Evolutionary conservation across 1,140 invertebrate genomes (phyloP).

Genomic region (Prorops nasuta): DNA sequence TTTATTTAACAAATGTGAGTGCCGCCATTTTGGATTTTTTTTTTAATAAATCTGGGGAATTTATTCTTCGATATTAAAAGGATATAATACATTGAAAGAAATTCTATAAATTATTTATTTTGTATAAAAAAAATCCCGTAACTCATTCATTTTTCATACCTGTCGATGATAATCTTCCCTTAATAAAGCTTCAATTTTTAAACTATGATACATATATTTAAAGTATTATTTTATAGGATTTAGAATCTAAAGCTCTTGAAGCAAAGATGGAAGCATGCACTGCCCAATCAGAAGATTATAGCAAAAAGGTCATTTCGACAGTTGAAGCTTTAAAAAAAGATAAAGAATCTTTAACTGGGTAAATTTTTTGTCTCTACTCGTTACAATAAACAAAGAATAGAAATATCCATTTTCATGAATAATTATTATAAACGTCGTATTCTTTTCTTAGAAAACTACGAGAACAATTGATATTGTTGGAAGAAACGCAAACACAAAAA

Average conservation of each 20-base stretch:
- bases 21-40: too few relatives aligned
- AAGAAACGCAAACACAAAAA: too few relatives aligned
- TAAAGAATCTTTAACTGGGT: slow-evolving; percentile 27
- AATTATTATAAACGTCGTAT: slow-evolving; percentile 1
- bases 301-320: slow-evolving; percentile 19
- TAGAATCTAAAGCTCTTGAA: slow-evolving; percentile 17
- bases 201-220: too few relatives aligned
- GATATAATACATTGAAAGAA: too few relatives aligned
- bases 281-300: slow-evolving; percentile 20
- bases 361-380: slow-evolving; percentile 2
- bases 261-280: slow-evolving; percentile 19
- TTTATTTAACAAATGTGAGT: too few relatives aligned
- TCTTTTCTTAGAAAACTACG: slow-evolving; percentile 22
- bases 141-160: too few relatives aligned
- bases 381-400: background rate
- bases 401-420: background rate
- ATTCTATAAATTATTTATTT: too few relatives aligned
- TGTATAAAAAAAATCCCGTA: too few relatives aligned
- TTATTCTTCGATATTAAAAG: too few relatives aligned
- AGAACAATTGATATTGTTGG: slow-evolving; percentile 15
- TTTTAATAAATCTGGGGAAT: too few relatives aligned
- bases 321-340: slow-evolving; percentile 17
- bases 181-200: too few relatives aligned
- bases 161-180: too few relatives aligned
- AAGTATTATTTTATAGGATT: slow-evolving; percentile 24